Conservation (phyloP, 2,888 invertebrate species). For the Epistrophe eligans region DNA sequence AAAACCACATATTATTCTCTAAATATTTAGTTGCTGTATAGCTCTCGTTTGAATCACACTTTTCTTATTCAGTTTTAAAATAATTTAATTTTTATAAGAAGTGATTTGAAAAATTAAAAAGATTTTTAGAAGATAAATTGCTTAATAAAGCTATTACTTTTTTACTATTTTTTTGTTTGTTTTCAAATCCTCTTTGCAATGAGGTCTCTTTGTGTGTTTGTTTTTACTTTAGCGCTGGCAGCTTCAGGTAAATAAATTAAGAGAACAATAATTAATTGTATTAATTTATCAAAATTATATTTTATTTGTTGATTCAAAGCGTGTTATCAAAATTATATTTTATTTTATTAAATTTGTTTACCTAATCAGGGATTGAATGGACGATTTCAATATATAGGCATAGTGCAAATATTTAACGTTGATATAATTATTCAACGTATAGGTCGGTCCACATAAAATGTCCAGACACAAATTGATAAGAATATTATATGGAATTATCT, state of each 20-base stretch:
- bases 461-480: conserved; percentile 30
- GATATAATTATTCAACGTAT: not conserved
- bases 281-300: not conserved
- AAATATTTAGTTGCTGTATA: conserved; percentile 56
- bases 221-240: conserved; percentile 46
- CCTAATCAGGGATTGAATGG: not conserved
- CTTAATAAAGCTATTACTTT: conserved; percentile 1
- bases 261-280: not conserved
- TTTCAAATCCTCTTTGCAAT: conserved; percentile 29
- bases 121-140: not conserved
- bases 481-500: not conserved
- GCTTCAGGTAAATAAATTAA: conserved; percentile 45
- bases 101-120: not conserved
- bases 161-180: not conserved
- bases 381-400: not conserved
- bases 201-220: conserved; percentile 52
- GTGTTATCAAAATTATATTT: not conserved
- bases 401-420: conserved; percentile 6
- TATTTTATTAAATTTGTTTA: not conserved
- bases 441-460: conserved; percentile 1
- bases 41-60: conserved; percentile 54
- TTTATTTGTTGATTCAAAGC: not conserved
- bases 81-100: not conserved
- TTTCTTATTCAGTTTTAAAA: not conserved
- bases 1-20: conserved; percentile 10